Evolutionary conservation across 2,888 invertebrate genomes (phyloP).

Genomic region (Harpalus rufipes): DNA sequence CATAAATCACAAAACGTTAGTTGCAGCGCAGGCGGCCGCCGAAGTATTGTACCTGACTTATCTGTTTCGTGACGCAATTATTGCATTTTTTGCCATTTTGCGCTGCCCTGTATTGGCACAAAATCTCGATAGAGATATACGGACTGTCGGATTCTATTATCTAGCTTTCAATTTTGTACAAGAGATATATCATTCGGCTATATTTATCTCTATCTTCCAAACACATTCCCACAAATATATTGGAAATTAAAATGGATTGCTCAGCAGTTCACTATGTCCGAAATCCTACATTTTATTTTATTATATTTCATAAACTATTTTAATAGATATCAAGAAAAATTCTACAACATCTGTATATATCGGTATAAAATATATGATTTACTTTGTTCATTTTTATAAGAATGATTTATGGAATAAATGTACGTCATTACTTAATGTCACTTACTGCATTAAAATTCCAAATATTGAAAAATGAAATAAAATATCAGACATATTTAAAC

Average conservation of each 20-base stretch:
- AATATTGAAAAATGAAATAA: no score
- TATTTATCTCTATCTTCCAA: conserved; percentile 30
- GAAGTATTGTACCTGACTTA: conserved; percentile 46
- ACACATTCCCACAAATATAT: background rate
- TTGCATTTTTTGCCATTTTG: conserved; percentile 37
- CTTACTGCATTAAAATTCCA: no score
- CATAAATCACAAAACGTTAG: conserved; percentile 56
- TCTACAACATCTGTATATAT: no score
- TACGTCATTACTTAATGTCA: no score
- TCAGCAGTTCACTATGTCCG: background rate
- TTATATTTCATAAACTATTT: background rate
- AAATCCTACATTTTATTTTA: background rate
- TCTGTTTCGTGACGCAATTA: conserved; percentile 50
- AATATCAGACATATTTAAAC: no score
- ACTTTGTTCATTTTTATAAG: no score
- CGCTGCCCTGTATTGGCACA: conserved; percentile 3
- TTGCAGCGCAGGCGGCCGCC: conserved; percentile 10
- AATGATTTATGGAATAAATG: no score
- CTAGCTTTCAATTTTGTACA: conserved; percentile 29
- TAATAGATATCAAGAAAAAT: no score
- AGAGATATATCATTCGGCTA: conserved; percentile 2
- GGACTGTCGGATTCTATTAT: conserved; percentile 30
- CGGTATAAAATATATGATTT: no score
- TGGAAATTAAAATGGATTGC: conserved; percentile 6
- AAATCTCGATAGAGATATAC: conserved; percentile 31